Conservation (phyloP, 30 jellyfish, hydroid and myxozoan species). For the Aurelia coerulea region DNA sequence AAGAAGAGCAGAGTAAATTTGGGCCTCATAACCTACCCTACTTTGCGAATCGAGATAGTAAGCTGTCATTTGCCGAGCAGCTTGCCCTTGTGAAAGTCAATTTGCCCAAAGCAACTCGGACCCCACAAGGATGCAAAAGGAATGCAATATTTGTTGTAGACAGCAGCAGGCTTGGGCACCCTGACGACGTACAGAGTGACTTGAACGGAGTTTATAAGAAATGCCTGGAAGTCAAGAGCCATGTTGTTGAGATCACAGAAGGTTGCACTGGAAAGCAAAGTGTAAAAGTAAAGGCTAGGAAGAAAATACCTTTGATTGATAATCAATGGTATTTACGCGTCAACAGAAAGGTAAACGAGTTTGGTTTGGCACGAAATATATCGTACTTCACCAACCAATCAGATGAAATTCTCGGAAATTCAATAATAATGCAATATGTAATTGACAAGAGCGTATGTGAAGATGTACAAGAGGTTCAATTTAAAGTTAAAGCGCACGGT, state of each 20-base stretch:
- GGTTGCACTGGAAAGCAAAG: not conserved
- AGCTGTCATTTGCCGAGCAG: conserved; percentile 4
- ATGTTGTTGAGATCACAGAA: not conserved
- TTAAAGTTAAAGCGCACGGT: conserved; percentile 12
- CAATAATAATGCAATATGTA: not conserved
- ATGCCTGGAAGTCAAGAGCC: not conserved
- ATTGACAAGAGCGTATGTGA: conserved; percentile 8
- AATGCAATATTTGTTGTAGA: not conserved
- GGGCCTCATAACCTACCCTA: conserved; percentile 5
- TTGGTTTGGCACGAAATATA: not conserved
- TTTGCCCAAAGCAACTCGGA: not conserved
- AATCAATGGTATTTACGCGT: not conserved
- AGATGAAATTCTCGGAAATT: not conserved
- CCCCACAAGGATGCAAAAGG: conserved; percentile 3
- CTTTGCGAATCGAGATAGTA: not conserved
- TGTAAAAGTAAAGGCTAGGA: not conserved
- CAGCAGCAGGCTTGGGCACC: too few relatives aligned
- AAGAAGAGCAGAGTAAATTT: not conserved
- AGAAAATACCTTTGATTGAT: not conserved
- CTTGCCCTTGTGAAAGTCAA: not conserved
- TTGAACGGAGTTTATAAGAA: not conserved
- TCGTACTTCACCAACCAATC: not conserved
- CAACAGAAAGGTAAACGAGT: not conserved
- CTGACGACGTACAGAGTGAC: conserved; percentile 2
- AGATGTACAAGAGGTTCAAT: not conserved